A percentile compares a stretch with the other conserved stretches of the same genome.
phyloP scores from a whole-genome alignment of 1,140 invertebrate species.

The Lysiphlebus fabarum region DNA sequence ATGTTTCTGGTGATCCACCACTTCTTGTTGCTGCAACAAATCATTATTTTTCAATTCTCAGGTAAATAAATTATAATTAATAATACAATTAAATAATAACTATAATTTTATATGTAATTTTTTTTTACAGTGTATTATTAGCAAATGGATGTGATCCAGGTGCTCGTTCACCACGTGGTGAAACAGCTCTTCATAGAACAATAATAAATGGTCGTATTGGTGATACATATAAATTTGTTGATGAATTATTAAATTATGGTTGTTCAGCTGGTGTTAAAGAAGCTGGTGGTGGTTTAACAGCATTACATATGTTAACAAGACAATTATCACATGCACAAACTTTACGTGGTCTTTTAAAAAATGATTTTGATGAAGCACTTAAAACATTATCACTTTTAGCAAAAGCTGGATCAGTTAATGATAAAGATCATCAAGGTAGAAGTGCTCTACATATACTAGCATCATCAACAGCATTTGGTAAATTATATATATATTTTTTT shows the following conservation, averaged over 20 bases:
- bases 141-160: slow-evolving; percentile 48
- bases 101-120: slow-evolving; percentile 14
- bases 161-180: slow-evolving; percentile 46
- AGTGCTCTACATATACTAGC: slow-evolving; percentile 49
- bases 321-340: slow-evolving; percentile 37
- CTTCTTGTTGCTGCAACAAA: slow-evolving; percentile 46
- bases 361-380: slow-evolving; percentile 40
- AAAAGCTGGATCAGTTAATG: slow-evolving; percentile 44
- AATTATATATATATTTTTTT: neutral
- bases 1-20: slow-evolving; percentile 49
- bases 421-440: slow-evolving; percentile 45
- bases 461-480: slow-evolving; percentile 43
- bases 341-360: slow-evolving; percentile 32
- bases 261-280: slow-evolving; percentile 49
- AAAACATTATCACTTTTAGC: slow-evolving; percentile 43
- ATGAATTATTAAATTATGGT: slow-evolving; percentile 42
- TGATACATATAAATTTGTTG: slow-evolving; percentile 41
- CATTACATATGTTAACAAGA: slow-evolving; percentile 47
- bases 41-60: slow-evolving; percentile 44
- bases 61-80: slow-evolving; percentile 31
- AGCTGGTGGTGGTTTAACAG: slow-evolving; percentile 47
- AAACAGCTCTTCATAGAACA: slow-evolving; percentile 50
- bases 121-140: slow-evolving; percentile 37
- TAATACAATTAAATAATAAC: neutral
- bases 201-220: slow-evolving; percentile 42